phyloP scores from a whole-genome alignment of 2,797 vertebrate genomes.

The Margarornis squamiger region DNA sequence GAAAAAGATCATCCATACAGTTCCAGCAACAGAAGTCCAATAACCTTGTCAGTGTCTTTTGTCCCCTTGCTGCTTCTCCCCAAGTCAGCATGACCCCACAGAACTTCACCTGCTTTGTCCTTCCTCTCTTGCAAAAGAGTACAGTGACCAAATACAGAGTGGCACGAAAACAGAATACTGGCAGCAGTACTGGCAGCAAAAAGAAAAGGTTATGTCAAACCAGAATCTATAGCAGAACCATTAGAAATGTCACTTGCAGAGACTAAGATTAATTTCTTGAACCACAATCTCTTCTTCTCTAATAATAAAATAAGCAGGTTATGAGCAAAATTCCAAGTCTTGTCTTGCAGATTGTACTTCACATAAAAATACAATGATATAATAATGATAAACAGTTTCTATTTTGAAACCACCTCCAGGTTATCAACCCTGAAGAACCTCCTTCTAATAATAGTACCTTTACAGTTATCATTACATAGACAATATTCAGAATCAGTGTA shows the following conservation, averaged over 20 bases:
- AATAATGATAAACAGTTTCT: neutral
- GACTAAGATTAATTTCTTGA: constrained; percentile 39
- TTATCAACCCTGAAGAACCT: neutral
- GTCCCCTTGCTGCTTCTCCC: neutral
- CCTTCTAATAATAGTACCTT: neutral
- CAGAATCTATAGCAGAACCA: constrained; percentile 13
- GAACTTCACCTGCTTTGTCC: neutral
- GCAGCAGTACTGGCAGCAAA: neutral
- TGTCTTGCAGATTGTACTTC: neutral
- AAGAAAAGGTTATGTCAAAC: constrained; percentile 39
- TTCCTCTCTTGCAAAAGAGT: neutral
- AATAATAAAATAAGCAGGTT: neutral
- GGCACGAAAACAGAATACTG: neutral
- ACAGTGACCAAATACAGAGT: neutral
- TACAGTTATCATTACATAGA: neutral
- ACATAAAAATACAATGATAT: neutral
- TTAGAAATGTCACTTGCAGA: constrained; percentile 27
- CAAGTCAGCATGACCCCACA: neutral
- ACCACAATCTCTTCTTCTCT: neutral
- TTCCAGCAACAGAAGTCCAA: neutral
- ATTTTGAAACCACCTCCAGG: neutral
- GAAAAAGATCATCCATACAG: neutral
- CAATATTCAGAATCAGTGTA: neutral
- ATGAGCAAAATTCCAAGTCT: neutral
- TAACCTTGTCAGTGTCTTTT: neutral